phyloP scores from a whole-genome alignment of 2,113 vertebrate genomes.

The Chaetodon trifascialis region DNA sequence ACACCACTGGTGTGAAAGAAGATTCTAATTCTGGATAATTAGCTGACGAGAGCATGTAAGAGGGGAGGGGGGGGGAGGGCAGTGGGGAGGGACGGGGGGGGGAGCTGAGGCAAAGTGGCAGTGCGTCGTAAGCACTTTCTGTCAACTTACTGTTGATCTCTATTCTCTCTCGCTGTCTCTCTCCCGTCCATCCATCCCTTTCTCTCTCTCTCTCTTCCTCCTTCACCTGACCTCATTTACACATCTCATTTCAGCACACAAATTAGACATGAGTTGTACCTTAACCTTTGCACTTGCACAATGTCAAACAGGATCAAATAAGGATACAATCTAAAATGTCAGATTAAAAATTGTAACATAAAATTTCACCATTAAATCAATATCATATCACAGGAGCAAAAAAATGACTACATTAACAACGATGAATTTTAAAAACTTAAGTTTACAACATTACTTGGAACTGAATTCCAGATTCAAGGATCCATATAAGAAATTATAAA shows the following conservation, averaged over 20 bases:
- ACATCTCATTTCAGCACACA: conserved; percentile 10
- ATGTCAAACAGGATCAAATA: not conserved
- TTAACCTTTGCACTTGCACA: not conserved
- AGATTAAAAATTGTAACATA: not conserved
- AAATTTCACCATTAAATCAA: not conserved
- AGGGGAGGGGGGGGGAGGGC: conserved; percentile 44
- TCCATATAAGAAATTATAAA: too few species aligned
- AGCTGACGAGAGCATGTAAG: conserved; percentile 84
- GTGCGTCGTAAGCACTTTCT: conserved; percentile 82
- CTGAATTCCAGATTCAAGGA: too few species aligned
- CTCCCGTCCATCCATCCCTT: conserved; percentile 24
- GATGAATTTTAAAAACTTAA: not conserved
- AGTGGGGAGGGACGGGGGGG: conserved; percentile 22
- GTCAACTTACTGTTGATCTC: conserved; percentile 77
- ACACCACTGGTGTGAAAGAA: conserved; percentile 88
- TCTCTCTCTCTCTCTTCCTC: not conserved
- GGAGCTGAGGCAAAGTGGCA: conserved; percentile 75
- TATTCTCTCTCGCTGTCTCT: conserved; percentile 48
- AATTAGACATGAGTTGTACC: not conserved
- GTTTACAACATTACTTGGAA: too few species aligned
- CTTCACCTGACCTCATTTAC: conserved; percentile 66
- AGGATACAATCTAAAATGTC: not conserved
- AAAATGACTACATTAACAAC: not conserved
- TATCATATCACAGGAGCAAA: not conserved
- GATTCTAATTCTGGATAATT: conserved; percentile 89